Evolutionary conservation across 2,888 invertebrate species (phyloP).

Genomic region (Aporophyla lueneburgensis): DNA sequence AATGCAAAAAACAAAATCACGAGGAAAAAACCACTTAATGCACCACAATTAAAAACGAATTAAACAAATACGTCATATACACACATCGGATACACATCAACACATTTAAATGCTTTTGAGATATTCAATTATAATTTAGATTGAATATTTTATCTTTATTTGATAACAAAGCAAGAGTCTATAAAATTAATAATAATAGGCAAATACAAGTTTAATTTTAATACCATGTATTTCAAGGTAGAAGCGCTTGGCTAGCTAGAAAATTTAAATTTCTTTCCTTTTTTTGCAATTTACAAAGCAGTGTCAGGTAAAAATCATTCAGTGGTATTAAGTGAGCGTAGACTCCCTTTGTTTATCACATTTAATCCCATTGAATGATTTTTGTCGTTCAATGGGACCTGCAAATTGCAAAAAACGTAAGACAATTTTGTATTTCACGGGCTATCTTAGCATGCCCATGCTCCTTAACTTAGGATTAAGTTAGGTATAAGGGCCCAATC

Average conservation of each 20-base stretch:
- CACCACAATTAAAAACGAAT: background rate
- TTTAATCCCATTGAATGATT: too few relatives aligned
- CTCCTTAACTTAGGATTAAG: background rate
- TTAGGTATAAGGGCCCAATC: background rate
- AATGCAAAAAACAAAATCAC: background rate
- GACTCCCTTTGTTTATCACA: too few relatives aligned
- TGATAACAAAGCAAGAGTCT: background rate
- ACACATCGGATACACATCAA: background rate
- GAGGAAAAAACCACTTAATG: background rate
- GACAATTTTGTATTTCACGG: too few relatives aligned
- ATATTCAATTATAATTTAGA: background rate
- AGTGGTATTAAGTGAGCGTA: too few relatives aligned
- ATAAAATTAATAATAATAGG: background rate
- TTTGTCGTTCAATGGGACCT: too few relatives aligned
- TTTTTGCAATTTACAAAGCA: too few relatives aligned
- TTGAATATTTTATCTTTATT: background rate
- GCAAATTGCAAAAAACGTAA: too few relatives aligned
- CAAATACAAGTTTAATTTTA: background rate
- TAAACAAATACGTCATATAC: background rate
- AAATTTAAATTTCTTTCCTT: too few relatives aligned
- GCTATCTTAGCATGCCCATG: too few relatives aligned
- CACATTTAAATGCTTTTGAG: too few relatives aligned
- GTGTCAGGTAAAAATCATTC: too few relatives aligned
- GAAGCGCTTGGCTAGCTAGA: too few relatives aligned
- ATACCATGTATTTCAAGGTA: background rate